Evolutionary conservation across 2,888 invertebrate genomes (phyloP), one percentile per base, ranked within the genome.

Genomic region (Drosophila emarginata): DNA sequence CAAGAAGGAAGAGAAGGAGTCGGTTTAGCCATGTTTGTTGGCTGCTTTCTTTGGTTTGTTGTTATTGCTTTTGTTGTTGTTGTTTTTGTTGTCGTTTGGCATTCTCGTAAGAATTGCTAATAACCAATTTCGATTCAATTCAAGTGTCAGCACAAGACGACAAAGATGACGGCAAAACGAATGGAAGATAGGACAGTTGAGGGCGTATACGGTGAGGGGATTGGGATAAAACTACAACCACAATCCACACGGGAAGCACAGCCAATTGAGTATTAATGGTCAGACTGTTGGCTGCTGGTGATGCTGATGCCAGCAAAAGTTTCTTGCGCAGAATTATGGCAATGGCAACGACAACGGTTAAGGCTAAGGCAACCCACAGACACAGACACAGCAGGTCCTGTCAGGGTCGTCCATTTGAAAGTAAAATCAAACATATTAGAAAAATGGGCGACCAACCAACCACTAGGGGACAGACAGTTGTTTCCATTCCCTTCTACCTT

Each of bases 231-330:
- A 56, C 60, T 56, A 64, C 76, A 63, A 76, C 85, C 81, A 84
- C 81, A 81, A 80, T 75, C 84, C 85, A 76, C 86, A 83, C 84
- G 88, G 88, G 88, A 85, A 88, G 88, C 84, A 85, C 88, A 85
- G 87, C 84, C 85, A 85, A 85, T 85, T 85, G 85, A 88, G 85
- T 85, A 85, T 85, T 85, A 85, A 88, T 85, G 88, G 88, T 88
- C 85, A 88, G 80, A 76, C 74, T 77, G 72, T 73, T 70, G 77
- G 64, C 65, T 53, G 62, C 72, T 54, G 18, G 37, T 65, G 60
- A 45, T 73, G 73, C 73, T 87, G 81, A 82, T 82, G 83, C 88
- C 87, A 86, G 83, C 88, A 86, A 53, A 53, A 80, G 72, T 87
- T 86, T 80, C 74, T 80, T 76, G 78, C 74, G 57, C 72, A 80